phyloP scores from a whole-genome alignment of 2,797 vertebrate genomes.

The Sciaenops ocellatus region DNA sequence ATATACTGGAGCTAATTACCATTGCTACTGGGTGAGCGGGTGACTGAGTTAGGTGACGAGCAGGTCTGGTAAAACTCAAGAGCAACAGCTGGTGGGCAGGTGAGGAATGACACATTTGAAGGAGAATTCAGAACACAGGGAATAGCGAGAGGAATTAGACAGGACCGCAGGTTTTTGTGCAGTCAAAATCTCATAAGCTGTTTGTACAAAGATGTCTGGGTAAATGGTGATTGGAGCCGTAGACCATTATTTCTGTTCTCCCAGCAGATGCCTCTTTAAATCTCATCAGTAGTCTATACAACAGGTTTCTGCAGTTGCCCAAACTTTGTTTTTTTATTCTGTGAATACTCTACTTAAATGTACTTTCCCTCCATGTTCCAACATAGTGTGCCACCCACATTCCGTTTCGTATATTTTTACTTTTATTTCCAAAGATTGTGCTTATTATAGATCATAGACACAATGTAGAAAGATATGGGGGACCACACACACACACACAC shows the following conservation, averaged over 20 bases:
- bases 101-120: constrained; percentile 9
- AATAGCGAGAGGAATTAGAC: constrained; percentile 18
- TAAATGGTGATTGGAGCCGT: constrained; percentile 28
- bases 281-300: constrained; percentile 19
- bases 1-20: background rate
- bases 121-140: background rate
- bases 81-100: constrained; percentile 11
- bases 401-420: background rate
- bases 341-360: background rate
- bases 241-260: constrained; percentile 29
- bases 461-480: background rate
- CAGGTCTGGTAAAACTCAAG: background rate
- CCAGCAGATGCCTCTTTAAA: constrained; percentile 28
- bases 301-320: background rate
- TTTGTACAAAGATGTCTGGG: constrained; percentile 41
- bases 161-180: constrained; percentile 45
- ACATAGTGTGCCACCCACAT: background rate
- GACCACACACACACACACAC: background rate
- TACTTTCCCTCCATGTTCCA: background rate
- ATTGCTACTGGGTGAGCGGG: background rate
- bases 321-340: background rate
- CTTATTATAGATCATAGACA: background rate
- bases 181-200: constrained; percentile 61
- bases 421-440: background rate
- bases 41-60: background rate